Percentiles rank a stretch among this genome's conserved stretches.
Evolutionary conservation across 2,888 invertebrate species (phyloP).

Genomic region (Maniola hyperantus): DNA sequence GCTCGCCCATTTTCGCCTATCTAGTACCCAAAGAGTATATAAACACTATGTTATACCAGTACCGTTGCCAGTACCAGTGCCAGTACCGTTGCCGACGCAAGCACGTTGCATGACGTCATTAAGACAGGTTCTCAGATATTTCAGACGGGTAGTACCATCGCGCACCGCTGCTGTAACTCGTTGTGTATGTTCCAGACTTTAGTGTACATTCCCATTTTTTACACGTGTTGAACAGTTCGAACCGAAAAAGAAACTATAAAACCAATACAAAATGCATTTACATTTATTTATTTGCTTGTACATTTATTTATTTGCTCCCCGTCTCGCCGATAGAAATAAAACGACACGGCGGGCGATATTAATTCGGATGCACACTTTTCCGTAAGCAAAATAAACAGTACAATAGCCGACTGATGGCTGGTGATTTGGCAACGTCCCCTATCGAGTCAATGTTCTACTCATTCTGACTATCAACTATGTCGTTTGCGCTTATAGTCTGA

Average conservation of each 20-base stretch:
- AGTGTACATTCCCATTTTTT: neutral
- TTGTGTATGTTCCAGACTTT: too few species aligned
- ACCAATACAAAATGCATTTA: slow-evolving; percentile 15
- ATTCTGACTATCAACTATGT: slow-evolving; percentile 46
- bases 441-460: slow-evolving; percentile 45
- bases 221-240: slow-evolving; percentile 3
- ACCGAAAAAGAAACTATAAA: slow-evolving; percentile 17
- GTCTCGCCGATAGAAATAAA: slow-evolving; percentile 25
- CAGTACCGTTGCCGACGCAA: too few species aligned
- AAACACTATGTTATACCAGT: too few species aligned
- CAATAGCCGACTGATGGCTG: slow-evolving; percentile 45
- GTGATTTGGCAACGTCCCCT: slow-evolving; percentile 49
- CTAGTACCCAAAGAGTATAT: too few species aligned
- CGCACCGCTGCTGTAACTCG: too few species aligned
- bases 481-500: slow-evolving; percentile 26
- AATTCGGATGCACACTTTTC: slow-evolving; percentile 34
- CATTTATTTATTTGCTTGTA: slow-evolving; percentile 4
- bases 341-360: slow-evolving; percentile 23
- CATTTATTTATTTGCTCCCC: slow-evolving; percentile 13
- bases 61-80: too few species aligned
- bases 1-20: too few species aligned
- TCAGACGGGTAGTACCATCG: too few species aligned
- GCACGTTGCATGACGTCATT: too few species aligned
- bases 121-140: too few species aligned
- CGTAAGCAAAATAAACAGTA: slow-evolving; percentile 43